A percentile compares a stretch with the other conserved stretches of the same genome.
Conservation (phyloP, 2,888 invertebrate species). For the Trissoscelio sp. region DNA sequence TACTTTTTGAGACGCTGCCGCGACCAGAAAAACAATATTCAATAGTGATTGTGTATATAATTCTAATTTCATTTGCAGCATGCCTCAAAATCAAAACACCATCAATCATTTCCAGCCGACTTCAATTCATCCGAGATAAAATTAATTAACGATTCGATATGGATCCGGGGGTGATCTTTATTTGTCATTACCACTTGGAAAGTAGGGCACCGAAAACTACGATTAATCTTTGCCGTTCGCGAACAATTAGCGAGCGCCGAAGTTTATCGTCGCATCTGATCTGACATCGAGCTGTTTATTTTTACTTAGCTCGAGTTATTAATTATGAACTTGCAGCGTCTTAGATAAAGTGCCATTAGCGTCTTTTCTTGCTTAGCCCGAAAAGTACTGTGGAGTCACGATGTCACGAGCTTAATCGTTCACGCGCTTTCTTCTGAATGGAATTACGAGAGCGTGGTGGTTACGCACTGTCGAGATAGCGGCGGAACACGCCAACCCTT, state of each 20-base stretch:
- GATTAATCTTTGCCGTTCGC: conserved; percentile 17
- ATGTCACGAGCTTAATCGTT: conserved; percentile 49
- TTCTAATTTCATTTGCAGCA: background rate
- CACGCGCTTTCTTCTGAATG: conserved; percentile 42
- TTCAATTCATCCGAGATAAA: conserved; percentile 11
- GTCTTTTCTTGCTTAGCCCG: conserved; percentile 7
- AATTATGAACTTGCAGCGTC: conserved; percentile 3
- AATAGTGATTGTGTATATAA: too few relatives aligned
- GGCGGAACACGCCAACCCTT: conserved; percentile 29
- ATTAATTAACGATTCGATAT: conserved; percentile 18
- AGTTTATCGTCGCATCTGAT: conserved; percentile 5
- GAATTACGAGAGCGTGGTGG: conserved; percentile 32
- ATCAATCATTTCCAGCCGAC: background rate
- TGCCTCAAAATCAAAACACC: background rate
- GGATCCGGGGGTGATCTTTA: background rate
- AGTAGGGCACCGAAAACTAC: background rate
- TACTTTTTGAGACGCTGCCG: too few relatives aligned
- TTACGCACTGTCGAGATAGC: conserved; percentile 27
- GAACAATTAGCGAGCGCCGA: conserved; percentile 3
- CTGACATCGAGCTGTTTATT: conserved; percentile 1
- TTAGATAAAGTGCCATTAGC: conserved; percentile 21
- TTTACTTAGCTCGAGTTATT: background rate
- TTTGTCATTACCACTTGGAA: background rate
- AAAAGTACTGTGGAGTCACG: conserved; percentile 34
- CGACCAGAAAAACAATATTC: too few relatives aligned